These are phyloP conservation scores for Rhopilema esculentum DNA, from an alignment of 30 jellyfish, hydroid and myxozoan genomes.

Conservation along the genomic window DNA sequence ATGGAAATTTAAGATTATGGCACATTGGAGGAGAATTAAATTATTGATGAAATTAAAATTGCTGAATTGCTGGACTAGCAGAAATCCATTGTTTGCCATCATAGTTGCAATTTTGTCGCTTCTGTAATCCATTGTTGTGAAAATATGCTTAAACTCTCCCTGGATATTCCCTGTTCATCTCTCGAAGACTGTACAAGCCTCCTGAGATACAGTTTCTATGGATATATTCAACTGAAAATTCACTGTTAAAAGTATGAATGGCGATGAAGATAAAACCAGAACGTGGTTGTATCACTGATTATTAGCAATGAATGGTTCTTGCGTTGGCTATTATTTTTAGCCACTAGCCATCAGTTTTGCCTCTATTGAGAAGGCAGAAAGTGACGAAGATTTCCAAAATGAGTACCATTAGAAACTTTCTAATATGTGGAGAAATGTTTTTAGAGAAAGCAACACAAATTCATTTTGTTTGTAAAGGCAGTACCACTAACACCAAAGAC, in stretches of 20 bases:
- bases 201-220: neutral
- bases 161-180: neutral
- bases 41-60: neutral
- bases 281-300: neutral
- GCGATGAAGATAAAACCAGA: too few species aligned
- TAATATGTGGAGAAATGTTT: neutral
- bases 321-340: neutral
- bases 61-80: neutral
- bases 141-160: neutral
- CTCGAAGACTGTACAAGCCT: neutral
- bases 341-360: neutral
- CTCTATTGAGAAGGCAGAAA: neutral
- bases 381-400: neutral
- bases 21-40: neutral
- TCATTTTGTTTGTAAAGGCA: too few species aligned
- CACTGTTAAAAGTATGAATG: neutral
- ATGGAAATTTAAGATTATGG: neutral
- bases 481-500: too few species aligned
- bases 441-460: too few species aligned
- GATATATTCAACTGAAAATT: neutral
- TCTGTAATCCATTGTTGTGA: neutral
- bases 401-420: neutral
- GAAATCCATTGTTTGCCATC: neutral
- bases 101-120: neutral
- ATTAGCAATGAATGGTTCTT: neutral